phyloP scores from a whole-genome alignment of 1,140 invertebrate genomes.

The Melipona quadrifasciata region DNA sequence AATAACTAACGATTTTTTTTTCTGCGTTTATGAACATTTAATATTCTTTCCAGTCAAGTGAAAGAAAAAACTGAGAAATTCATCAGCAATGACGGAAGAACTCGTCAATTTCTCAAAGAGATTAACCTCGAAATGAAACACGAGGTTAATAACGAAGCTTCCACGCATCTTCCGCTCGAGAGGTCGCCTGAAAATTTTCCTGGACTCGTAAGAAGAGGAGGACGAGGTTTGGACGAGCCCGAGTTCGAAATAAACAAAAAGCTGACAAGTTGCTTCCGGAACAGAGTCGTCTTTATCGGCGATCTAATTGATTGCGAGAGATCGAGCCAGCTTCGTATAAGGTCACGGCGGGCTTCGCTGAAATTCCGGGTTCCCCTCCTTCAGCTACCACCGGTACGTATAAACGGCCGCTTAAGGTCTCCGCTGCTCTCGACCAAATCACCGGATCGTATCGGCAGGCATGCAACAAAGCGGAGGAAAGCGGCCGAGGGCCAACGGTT shows the following conservation, averaged over 20 bases:
- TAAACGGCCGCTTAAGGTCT: slow-evolving; percentile 44
- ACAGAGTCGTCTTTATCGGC: slow-evolving; percentile 51
- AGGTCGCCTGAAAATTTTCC: background rate
- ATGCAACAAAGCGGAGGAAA: slow-evolving; percentile 37
- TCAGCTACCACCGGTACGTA: slow-evolving; percentile 29
- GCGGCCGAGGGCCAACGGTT: slow-evolving; percentile 38
- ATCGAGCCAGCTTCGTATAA: slow-evolving; percentile 43
- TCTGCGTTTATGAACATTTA: too few species aligned
- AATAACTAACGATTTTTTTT: too few species aligned
- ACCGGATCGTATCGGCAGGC: slow-evolving; percentile 42
- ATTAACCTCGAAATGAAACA: background rate
- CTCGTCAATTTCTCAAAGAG: background rate
- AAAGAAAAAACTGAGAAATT: too few species aligned
- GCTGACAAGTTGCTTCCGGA: slow-evolving; percentile 54
- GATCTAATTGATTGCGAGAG: slow-evolving; percentile 48
- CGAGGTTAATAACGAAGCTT: too few species aligned
- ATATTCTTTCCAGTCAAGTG: too few species aligned
- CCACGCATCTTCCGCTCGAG: background rate
- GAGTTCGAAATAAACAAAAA: slow-evolving; percentile 37
- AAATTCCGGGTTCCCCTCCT: slow-evolving; percentile 39
- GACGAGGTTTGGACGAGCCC: background rate
- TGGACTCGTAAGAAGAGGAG: background rate
- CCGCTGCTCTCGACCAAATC: slow-evolving; percentile 34
- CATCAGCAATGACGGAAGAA: background rate
- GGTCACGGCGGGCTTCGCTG: slow-evolving; percentile 38